Percentiles rank a stretch among this genome's conserved stretches.
Evolutionary conservation across 2,888 invertebrate species (phyloP).

Genomic region (Alcis repandata): DNA sequence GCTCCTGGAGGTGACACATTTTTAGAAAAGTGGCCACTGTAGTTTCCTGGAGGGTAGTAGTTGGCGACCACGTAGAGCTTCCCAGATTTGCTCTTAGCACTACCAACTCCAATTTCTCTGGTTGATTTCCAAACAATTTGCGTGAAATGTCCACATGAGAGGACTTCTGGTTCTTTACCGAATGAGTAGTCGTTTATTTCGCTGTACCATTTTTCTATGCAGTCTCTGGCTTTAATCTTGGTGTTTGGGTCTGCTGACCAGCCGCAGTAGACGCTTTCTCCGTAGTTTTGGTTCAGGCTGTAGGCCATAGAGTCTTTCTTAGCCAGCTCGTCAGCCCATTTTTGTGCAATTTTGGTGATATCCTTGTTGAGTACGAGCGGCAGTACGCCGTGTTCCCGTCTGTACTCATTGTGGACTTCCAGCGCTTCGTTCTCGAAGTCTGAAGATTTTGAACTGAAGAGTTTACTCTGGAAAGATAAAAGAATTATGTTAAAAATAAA

Average conservation of each 20-base stretch:
- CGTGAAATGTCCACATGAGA: constrained; percentile 90
- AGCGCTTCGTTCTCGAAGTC: constrained; percentile 79
- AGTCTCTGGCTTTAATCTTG: constrained; percentile 89
- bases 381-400: constrained; percentile 77
- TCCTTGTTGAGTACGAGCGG: constrained; percentile 87
- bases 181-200: constrained; percentile 91
- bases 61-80: constrained; percentile 94
- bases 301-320: constrained; percentile 88
- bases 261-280: constrained; percentile 91
- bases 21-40: constrained; percentile 89
- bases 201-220: constrained; percentile 92
- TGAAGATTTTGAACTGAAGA: constrained; percentile 72
- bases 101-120: constrained; percentile 91
- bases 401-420: constrained; percentile 77
- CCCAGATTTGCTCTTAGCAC: constrained; percentile 91
- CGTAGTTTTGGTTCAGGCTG: constrained; percentile 87
- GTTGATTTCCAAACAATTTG: constrained; percentile 94
- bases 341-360: constrained; percentile 88
- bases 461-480: constrained; percentile 72
- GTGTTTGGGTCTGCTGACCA: constrained; percentile 89
- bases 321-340: constrained; percentile 91
- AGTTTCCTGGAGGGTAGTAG: constrained; percentile 94
- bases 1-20: constrained; percentile 89
- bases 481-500: neutral
- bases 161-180: constrained; percentile 88